phyloP scores from a whole-genome alignment of 2,113 vertebrate genomes.

The Apodemus speciosus region DNA sequence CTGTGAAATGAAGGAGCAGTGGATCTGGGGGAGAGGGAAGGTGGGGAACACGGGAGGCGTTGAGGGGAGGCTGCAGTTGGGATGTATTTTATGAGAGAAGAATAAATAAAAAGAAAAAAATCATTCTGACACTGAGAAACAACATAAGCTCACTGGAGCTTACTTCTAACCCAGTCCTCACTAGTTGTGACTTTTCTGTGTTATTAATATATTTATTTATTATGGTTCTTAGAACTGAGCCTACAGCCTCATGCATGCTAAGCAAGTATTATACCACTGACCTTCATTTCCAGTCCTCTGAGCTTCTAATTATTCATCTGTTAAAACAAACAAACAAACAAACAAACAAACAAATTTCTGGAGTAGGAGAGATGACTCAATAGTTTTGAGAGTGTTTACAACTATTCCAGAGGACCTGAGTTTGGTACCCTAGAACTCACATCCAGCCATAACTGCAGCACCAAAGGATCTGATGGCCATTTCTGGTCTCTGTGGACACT shows the following conservation, averaged over 20 bases:
- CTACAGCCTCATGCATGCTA: background rate
- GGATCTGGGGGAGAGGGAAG: background rate
- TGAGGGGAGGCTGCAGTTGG: background rate
- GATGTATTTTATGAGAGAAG: background rate
- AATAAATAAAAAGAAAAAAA: background rate
- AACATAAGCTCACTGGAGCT: background rate
- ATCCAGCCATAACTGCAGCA: background rate
- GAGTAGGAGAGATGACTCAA: background rate
- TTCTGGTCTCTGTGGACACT: background rate
- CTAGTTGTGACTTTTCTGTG: background rate
- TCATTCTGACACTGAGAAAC: background rate
- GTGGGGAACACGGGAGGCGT: background rate
- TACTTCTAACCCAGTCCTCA: background rate
- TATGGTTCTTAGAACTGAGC: background rate
- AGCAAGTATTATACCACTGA: background rate
- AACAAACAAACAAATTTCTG: background rate
- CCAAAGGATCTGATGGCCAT: background rate
- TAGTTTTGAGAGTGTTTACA: background rate
- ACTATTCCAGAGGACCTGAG: background rate
- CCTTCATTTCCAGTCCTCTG: background rate
- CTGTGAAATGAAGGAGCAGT: background rate
- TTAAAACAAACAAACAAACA: conserved; percentile 1
- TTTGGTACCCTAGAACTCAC: background rate
- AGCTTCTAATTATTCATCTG: conserved; percentile 20
- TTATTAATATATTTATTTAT: background rate